Evolutionary conservation across 1,140 invertebrate species (phyloP), one percentile per base, ranked within the genome.

Genomic region (Drosophila nannoptera): DNA sequence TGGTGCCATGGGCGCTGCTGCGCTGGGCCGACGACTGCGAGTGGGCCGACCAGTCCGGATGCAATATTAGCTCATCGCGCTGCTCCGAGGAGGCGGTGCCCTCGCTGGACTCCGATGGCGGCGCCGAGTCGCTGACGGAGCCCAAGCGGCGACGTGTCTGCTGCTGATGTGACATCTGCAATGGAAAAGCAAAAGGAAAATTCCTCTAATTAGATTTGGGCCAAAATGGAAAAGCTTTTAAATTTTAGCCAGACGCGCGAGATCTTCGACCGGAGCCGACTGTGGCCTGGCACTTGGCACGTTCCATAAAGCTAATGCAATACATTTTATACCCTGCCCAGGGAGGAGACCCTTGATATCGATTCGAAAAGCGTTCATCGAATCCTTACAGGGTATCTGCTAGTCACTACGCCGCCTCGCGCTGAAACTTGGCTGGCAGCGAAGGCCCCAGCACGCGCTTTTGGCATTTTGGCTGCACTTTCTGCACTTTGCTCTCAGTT

Each of bases 21-120:
- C 78, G 48, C 45, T 82, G 83, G 4, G 82, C 76, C 62, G 87
- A 88, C 4, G 83, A 82, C 11, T 87, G 70, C 2, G 80, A 83
- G 49, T 83, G 80, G 4, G 78, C 81, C 45, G 88, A 88, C 88
- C 88, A 89, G 38, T 89, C 88, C 0, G 69, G 53, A 48, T 87
- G 81, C 2, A 88, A 45, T 7, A 88, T 84, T 29, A 88, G 59
- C 68, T 88, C 87, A 4, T 88, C 77, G 8, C 83, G 63, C 38
- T 77, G 87, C 75, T 88, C 87, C 33, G 87, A 88, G 4, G 88
- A 89, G 62, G 72, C 78, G 5, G 88, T 89, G 48, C 88, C 88
- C 66, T 89, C 88, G 5, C 87, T 88, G 63, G 88, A 88, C 69
- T 89, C 88, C 3, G 87, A 89, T 2, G 88, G 88, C 5, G 88